These are phyloP conservation scores for Stylophora pistillata DNA, from an alignment of 64 coral and sea anemone species.

Conservation along the genomic window DNA sequence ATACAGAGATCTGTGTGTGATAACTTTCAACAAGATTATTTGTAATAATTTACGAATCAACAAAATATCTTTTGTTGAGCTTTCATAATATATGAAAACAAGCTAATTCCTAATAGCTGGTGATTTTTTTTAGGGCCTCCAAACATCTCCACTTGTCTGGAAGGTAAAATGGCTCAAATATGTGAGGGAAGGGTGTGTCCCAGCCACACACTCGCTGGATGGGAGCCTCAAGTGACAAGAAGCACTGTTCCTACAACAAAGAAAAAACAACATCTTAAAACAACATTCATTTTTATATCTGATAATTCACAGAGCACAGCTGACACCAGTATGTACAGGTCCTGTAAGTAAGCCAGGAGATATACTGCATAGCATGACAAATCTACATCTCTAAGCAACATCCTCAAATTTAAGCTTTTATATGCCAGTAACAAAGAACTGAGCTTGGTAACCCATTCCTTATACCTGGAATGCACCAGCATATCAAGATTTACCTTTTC, in stretches of 20 bases:
- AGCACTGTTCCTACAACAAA: constrained; percentile 80
- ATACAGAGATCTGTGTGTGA: too few relatives aligned
- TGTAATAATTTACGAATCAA: not conserved
- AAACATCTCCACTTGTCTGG: constrained; percentile 99
- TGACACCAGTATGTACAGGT: not conserved
- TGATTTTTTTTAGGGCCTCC: constrained; percentile 87
- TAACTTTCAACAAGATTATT: too few relatives aligned
- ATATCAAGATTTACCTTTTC: too few relatives aligned
- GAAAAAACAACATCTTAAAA: not conserved
- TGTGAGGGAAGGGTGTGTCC: constrained; percentile 94
- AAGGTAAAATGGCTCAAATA: constrained; percentile 93
- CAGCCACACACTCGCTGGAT: constrained; percentile 91
- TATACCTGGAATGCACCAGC: too few relatives aligned
- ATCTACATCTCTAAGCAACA: too few relatives aligned
- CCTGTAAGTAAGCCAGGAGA: not conserved
- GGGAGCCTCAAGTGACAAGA: constrained; percentile 87
- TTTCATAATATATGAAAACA: not conserved
- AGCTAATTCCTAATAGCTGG: constrained; percentile 3
- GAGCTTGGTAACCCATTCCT: too few relatives aligned
- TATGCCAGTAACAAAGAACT: too few relatives aligned
- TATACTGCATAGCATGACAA: too few relatives aligned
- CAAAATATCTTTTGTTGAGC: not conserved
- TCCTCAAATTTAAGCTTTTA: too few relatives aligned
- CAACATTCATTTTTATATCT: too few relatives aligned
- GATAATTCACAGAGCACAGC: not conserved